Conservation (phyloP, 2,888 invertebrate genomes). For the Eugnorisma glareosa region DNA sequence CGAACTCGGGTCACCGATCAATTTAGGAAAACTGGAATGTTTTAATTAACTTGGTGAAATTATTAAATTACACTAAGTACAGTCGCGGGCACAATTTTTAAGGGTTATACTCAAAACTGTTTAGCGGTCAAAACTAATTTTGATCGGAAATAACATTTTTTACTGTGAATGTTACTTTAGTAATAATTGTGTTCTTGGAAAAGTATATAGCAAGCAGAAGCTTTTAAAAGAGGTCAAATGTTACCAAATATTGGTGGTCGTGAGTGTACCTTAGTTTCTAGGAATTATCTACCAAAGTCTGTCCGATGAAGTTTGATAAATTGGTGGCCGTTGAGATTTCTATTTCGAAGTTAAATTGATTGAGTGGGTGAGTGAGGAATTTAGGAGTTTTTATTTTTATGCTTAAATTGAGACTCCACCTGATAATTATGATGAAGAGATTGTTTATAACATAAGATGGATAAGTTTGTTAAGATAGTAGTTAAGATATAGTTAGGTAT, state of each 20-base stretch:
- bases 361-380: constrained; percentile 31
- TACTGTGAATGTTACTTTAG: too few species aligned
- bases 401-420: not conserved
- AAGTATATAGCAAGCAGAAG: too few species aligned
- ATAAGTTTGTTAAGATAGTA: not conserved
- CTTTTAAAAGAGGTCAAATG: not conserved
- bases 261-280: constrained; percentile 68
- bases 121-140: not conserved
- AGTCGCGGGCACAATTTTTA: not conserved
- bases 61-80: constrained; percentile 77
- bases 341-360: constrained; percentile 41
- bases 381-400: constrained; percentile 11
- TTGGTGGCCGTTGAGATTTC: constrained; percentile 49
- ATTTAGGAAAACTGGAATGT: constrained; percentile 62
- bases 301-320: constrained; percentile 68
- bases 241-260: not conserved
- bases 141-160: not conserved
- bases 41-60: constrained; percentile 84
- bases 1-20: constrained; percentile 61
- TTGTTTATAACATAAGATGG: not conserved
- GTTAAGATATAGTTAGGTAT: too few species aligned
- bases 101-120: not conserved
- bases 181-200: too few species aligned
- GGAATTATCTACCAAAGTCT: constrained; percentile 67
- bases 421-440: not conserved